Evolutionary conservation across 2,888 invertebrate genomes (phyloP).

Genomic region (Anagyrus pseudococci): DNA sequence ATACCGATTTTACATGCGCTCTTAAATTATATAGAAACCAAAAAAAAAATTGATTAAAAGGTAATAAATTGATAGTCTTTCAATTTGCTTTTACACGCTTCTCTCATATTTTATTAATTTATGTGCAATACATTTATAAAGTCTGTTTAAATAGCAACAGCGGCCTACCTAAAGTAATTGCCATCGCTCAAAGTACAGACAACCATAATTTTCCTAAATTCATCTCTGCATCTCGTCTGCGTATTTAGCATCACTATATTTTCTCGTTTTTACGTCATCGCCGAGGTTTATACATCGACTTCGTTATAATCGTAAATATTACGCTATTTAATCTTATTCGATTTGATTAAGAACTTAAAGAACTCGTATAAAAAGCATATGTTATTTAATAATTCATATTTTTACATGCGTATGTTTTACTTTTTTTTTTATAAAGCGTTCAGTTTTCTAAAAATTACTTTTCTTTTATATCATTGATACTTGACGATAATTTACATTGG

Average conservation of each 20-base stretch:
- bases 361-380: conserved; percentile 62
- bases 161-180: conserved; percentile 57
- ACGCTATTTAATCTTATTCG: conserved; percentile 52
- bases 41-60: too few relatives aligned
- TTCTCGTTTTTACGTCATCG: conserved; percentile 47
- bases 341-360: conserved; percentile 60
- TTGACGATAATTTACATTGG: too few relatives aligned
- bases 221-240: conserved; percentile 42
- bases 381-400: too few relatives aligned
- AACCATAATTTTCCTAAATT: conserved; percentile 54
- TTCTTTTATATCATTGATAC: not conserved
- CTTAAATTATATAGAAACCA: too few relatives aligned
- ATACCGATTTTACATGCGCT: too few relatives aligned
- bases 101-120: conserved; percentile 61
- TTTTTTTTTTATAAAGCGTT: not conserved
- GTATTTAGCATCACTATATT: conserved; percentile 39
- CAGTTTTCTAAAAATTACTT: not conserved
- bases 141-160: conserved; percentile 61
- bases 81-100: conserved; percentile 61
- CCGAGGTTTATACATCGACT: conserved; percentile 48
- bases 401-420: too few relatives aligned
- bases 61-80: too few relatives aligned
- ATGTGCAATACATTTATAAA: conserved; percentile 62
- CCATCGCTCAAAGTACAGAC: conserved; percentile 60
- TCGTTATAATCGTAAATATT: conserved; percentile 46